A percentile compares a stretch with the other conserved stretches of the same genome.
phyloP scores from a whole-genome alignment of 2,888 invertebrate genomes.

The Nephrocerus scutellatus region DNA sequence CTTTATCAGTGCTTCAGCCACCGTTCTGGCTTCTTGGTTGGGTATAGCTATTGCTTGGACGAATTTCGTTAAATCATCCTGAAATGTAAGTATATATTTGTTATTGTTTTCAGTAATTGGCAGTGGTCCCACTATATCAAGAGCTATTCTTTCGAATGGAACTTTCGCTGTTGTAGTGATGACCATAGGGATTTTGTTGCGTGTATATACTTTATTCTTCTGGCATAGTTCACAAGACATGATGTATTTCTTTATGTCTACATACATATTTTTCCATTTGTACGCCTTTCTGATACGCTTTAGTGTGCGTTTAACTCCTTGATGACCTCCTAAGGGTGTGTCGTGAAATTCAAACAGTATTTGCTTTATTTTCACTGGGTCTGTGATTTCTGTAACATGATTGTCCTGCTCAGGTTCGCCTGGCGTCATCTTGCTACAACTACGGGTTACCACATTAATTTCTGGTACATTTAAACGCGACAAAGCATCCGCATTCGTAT shows the following conservation, averaged over 20 bases:
- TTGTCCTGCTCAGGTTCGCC: neutral
- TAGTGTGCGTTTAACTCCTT: no score
- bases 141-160: constrained; percentile 13
- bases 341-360: no score
- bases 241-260: no score
- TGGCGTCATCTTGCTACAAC: neutral
- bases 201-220: no score
- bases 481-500: constrained; percentile 6
- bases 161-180: constrained; percentile 6
- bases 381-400: neutral
- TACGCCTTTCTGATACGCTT: no score
- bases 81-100: constrained; percentile 8
- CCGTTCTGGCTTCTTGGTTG: constrained; percentile 2
- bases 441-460: neutral
- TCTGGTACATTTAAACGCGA: neutral
- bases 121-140: constrained; percentile 14
- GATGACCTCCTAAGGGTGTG: no score
- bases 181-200: no score
- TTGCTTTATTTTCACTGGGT: no score
- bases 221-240: no score
- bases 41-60: constrained; percentile 7
- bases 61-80: constrained; percentile 15
- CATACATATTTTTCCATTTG: no score
- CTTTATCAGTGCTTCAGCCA: constrained; percentile 8
- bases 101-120: constrained; percentile 5